phyloP scores from a whole-genome alignment of 2,113 vertebrate species.

The Hirundichthys speculiger region DNA sequence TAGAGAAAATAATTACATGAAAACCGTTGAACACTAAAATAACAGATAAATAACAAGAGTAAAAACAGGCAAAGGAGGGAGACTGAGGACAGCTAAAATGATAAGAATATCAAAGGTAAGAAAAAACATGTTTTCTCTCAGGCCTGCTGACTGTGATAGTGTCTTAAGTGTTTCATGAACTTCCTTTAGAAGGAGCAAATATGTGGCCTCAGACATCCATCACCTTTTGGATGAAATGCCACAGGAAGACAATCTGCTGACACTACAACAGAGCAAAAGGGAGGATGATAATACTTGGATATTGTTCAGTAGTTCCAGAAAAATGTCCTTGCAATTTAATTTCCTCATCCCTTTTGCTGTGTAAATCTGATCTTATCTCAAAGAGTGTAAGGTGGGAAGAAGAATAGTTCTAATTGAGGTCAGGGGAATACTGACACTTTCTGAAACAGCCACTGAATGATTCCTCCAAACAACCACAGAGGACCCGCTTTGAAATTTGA shows the following conservation, averaged over 20 bases:
- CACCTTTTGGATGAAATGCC: conserved; percentile 48
- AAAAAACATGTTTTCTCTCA: conserved; percentile 42
- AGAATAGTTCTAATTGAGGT: not conserved
- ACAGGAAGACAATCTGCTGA: conserved; percentile 67
- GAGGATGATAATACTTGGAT: conserved; percentile 30
- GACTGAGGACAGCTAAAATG: conserved; percentile 19
- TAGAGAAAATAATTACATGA: not conserved
- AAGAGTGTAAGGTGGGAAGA: not conserved
- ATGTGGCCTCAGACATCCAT: conserved; percentile 59
- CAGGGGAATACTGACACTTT: not conserved
- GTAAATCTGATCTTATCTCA: not conserved
- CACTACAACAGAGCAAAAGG: conserved; percentile 35
- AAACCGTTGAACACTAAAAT: not conserved
- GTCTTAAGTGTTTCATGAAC: conserved; percentile 59
- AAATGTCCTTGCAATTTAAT: conserved; percentile 7
- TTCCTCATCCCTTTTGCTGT: conserved; percentile 2
- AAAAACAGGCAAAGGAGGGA: conserved; percentile 3
- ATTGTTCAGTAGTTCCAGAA: conserved; percentile 19
- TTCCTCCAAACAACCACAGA: not conserved
- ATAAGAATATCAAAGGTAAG: conserved; percentile 37
- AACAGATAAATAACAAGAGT: conserved; percentile 8
- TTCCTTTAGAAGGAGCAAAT: conserved; percentile 39
- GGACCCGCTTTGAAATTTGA: not conserved
- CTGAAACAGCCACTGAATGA: not conserved
- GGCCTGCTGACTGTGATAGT: conserved; percentile 53